phyloP scores from a whole-genome alignment of 2,797 vertebrate species.

The Uromys caudimaculatus region DNA sequence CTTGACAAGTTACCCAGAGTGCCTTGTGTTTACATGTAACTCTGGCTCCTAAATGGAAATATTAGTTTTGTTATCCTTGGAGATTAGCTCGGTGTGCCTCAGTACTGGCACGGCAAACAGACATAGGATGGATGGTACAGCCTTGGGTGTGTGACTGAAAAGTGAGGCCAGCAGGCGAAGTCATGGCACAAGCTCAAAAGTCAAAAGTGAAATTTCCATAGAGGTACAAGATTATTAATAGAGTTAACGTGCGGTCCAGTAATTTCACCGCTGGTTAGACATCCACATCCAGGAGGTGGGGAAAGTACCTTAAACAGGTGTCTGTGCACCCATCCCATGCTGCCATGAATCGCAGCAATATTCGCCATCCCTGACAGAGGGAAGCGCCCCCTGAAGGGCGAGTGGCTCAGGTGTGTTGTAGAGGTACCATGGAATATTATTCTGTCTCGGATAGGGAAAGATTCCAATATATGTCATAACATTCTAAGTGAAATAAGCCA shows the following conservation, averaged over 20 bases:
- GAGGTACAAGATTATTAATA: not conserved
- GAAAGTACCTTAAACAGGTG: not conserved
- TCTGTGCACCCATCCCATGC: not conserved
- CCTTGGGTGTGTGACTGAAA: not conserved
- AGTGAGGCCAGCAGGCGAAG: not conserved
- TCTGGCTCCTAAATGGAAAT: constrained; percentile 40
- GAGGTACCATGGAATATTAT: not conserved
- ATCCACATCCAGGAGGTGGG: not conserved
- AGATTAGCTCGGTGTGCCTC: not conserved
- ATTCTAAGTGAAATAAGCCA: not conserved
- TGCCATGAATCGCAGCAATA: not conserved
- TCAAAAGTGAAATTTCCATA: not conserved
- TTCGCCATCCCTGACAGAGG: not conserved
- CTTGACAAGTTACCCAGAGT: constrained; percentile 43
- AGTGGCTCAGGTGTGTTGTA: not conserved
- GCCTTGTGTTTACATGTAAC: constrained; percentile 2
- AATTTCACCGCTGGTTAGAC: not conserved
- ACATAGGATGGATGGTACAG: not conserved
- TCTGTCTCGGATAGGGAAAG: not conserved
- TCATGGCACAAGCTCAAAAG: not conserved
- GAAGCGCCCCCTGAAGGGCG: not conserved
- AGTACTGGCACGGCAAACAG: not conserved
- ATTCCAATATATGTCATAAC: not conserved
- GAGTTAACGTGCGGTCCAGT: not conserved
- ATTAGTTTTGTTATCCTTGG: constrained; percentile 47